Evolutionary conservation across 1,140 invertebrate species (phyloP).

Genomic region (Ephestia elutella): DNA sequence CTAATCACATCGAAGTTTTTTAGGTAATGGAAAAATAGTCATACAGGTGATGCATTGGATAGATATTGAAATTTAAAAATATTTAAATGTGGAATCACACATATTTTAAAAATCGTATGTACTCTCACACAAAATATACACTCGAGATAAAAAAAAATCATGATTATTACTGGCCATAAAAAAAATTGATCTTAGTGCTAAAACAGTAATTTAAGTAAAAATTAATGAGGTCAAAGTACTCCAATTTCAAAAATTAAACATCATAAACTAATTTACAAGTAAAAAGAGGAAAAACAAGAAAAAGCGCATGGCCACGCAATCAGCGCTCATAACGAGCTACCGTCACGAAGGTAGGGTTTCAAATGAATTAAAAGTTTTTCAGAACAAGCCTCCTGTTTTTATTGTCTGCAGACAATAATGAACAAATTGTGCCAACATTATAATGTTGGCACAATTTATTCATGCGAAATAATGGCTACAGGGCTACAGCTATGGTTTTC

Average conservation of each 20-base stretch:
- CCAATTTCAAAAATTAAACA: constrained; percentile 17
- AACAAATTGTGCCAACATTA: background rate
- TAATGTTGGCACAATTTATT: no score
- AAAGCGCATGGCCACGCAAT: constrained; percentile 18
- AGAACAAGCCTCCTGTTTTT: background rate
- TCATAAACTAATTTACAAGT: constrained; percentile 26
- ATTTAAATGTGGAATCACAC: no score
- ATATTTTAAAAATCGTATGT: background rate
- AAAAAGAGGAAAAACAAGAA: constrained; percentile 15
- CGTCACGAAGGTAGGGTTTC: constrained; percentile 14
- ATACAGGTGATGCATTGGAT: no score
- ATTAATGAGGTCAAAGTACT: constrained; percentile 11
- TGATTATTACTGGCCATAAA: no score
- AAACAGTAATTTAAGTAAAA: constrained; percentile 8
- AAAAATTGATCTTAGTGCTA: background rate
- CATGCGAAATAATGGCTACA: no score
- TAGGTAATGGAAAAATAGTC: no score
- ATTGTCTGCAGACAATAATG: background rate
- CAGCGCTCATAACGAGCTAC: constrained; percentile 7
- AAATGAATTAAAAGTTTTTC: constrained; percentile 9
- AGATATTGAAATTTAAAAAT: no score
- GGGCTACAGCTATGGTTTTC: no score
- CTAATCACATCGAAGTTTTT: no score
- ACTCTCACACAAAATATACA: no score
- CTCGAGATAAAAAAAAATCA: no score